Conservation (phyloP, 2,113 vertebrate species). For the Laticauda colubrina region DNA sequence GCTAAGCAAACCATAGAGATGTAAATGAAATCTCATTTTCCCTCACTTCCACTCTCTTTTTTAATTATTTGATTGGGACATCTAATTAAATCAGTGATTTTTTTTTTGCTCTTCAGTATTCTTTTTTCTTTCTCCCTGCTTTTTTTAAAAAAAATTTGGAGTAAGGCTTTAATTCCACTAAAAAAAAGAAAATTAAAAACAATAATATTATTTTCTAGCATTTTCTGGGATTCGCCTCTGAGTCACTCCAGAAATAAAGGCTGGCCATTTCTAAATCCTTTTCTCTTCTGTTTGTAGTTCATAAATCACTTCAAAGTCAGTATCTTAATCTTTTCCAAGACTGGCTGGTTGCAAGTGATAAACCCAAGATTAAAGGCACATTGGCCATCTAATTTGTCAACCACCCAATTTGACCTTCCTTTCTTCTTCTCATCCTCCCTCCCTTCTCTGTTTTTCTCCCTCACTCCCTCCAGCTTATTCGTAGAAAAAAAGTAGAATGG, state of each 20-base stretch:
- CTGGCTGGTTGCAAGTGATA: neutral
- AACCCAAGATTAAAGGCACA: neutral
- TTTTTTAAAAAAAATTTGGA: slow-evolving; percentile 39
- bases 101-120: slow-evolving; percentile 62
- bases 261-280: slow-evolving; percentile 39
- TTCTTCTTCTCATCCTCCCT: too few species aligned
- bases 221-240: too few species aligned
- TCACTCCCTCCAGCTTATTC: too few species aligned
- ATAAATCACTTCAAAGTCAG: neutral
- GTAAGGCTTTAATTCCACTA: slow-evolving; percentile 28
- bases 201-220: neutral
- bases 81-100: slow-evolving; percentile 70
- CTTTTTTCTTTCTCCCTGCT: neutral
- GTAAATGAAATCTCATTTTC: slow-evolving; percentile 65
- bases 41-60: slow-evolving; percentile 66
- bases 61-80: neutral
- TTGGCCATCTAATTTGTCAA: neutral
- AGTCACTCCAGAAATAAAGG: neutral
- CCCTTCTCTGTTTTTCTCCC: too few species aligned
- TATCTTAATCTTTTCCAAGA: neutral
- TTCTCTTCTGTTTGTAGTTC: slow-evolving; percentile 17
- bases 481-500: too few species aligned
- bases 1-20: slow-evolving; percentile 56
- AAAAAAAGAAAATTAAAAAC: slow-evolving; percentile 41
- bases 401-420: neutral